Conservation (phyloP, 2,888 invertebrate genomes). For the Cabera pusaria region DNA sequence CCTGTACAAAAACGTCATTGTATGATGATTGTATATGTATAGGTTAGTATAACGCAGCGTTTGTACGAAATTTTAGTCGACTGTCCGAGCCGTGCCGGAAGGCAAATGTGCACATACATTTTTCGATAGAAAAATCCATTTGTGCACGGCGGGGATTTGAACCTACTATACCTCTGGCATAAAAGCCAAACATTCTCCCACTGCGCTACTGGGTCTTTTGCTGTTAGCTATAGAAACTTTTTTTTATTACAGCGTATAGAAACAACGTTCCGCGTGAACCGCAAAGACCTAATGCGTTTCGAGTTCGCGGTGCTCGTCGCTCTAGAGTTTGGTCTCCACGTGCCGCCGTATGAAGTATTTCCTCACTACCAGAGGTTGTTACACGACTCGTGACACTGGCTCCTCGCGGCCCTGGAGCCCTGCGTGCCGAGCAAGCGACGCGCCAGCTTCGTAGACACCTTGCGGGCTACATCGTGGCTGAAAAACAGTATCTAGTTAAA, state of each 20-base stretch:
- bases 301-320: slow-evolving; percentile 98
- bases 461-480: slow-evolving; percentile 55
- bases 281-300: slow-evolving; percentile 94
- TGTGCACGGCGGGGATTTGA: too few relatives aligned
- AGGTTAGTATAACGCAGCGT: too few relatives aligned
- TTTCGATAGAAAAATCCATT: too few relatives aligned
- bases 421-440: slow-evolving; percentile 49
- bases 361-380: slow-evolving; percentile 97
- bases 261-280: slow-evolving; percentile 93
- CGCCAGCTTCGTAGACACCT: slow-evolving; percentile 63
- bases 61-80: too few relatives aligned
- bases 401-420: slow-evolving; percentile 53
- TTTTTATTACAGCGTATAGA: slow-evolving; percentile 89
- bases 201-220: too few relatives aligned
- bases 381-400: slow-evolving; percentile 92
- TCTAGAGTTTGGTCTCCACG: slow-evolving; percentile 96
- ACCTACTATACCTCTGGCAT: too few relatives aligned
- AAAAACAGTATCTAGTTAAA: slow-evolving; percentile 19
- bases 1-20: too few relatives aligned
- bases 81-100: too few relatives aligned
- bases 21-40: too few relatives aligned
- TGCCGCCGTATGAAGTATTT: slow-evolving; percentile 95
- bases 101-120: too few relatives aligned
- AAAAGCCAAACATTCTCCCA: too few relatives aligned
- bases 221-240: background rate